Conservation (phyloP, 2,888 invertebrate genomes). For the Caenorhabditis sp. region DNA sequence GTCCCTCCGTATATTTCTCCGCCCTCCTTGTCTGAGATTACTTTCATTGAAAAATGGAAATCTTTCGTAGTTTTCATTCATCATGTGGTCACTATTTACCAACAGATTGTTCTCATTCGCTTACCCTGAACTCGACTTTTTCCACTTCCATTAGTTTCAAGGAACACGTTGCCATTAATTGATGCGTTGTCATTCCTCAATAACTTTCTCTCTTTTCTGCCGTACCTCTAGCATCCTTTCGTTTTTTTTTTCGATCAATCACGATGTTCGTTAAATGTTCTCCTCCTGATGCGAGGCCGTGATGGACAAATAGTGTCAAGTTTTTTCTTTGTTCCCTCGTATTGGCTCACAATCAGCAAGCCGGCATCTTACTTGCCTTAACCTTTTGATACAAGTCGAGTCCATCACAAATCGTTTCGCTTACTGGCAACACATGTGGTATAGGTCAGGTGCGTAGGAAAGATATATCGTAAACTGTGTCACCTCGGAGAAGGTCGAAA, state of each 20-base stretch:
- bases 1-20: background rate
- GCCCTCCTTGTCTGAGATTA: background rate
- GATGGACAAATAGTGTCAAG: constrained; percentile 52
- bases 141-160: too few species aligned
- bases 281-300: background rate
- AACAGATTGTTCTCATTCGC: too few species aligned
- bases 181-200: constrained; percentile 26
- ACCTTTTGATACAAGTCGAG: background rate
- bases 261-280: constrained; percentile 23
- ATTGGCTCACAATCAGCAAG: background rate
- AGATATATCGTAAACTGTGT: constrained; percentile 36
- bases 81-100: too few species aligned
- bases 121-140: background rate
- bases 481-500: constrained; percentile 10
- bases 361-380: constrained; percentile 11
- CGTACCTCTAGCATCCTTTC: constrained; percentile 16
- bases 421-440: constrained; percentile 10
- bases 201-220: constrained; percentile 2
- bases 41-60: background rate
- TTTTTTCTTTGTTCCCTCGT: constrained; percentile 35
- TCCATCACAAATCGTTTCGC: background rate
- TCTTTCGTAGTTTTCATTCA: too few species aligned
- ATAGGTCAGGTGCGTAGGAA: background rate
- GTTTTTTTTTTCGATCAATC: constrained; percentile 16
- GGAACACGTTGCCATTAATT: constrained; percentile 15